Base-by-base conservation (phyloP, 2,113 vertebrate species). In the Myrmophylax atrothorax region DNA sequence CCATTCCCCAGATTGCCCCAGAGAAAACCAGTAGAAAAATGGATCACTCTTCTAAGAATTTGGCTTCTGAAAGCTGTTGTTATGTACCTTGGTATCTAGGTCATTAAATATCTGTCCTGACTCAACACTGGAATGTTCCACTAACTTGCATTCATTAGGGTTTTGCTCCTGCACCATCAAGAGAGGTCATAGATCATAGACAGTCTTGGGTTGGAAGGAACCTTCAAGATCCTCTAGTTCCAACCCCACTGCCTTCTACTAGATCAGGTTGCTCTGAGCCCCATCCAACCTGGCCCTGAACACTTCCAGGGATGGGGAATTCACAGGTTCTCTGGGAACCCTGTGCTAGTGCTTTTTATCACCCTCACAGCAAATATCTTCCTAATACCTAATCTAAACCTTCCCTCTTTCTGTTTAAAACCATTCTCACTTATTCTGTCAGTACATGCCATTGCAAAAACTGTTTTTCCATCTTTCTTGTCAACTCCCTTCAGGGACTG, bases 21-120 rank as follows among this genome's bases (percentile, higher is more conserved):
- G 55, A 91, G 52, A 17, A 85, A 85, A 94, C 77, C 12, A 70
- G 22, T n/a, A 84, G 68, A 81, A 55, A 67, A 76, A 62, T 67
- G 18, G 25, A 68, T 93, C 12, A 44, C 13, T 59, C 12, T 84
- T 67, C 12, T 42, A 77, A 77, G 50, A 80, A 37, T 69, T 67
- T 77, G 62, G 42, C 42, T 86, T 83, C 55, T 59, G 70, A 85
- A 38, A 81, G 16, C 4, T 23, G 17, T 53, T 60, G 40, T 53
- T 92, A 38, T 58, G 18, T 46, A 37, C 44, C 17, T 93, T 18
- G 64, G 14, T 73, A 85, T 93, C 24, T 86, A 88, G 59, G 47
- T 81, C 47, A 92, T 69, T 63, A 88, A 88, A 70, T 55, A 74
- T 19, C 50, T 49, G 18, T 38, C n/a, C 72, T 72, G 66, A 63